phyloP scores from a whole-genome alignment of 2,797 vertebrate species.

The Perdix hodgsoniae region DNA sequence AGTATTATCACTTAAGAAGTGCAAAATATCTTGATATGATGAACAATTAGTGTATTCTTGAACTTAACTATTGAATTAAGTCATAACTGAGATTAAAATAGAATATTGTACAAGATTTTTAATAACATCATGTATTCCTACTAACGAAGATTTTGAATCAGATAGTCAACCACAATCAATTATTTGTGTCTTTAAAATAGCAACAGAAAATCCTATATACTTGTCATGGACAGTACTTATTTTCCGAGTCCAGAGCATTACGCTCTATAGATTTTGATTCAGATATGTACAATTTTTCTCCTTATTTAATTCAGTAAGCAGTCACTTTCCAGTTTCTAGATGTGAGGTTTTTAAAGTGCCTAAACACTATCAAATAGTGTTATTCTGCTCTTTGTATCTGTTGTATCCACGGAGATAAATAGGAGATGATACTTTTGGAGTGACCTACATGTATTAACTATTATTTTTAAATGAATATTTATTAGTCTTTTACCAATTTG shows the following conservation, averaged over 20 bases:
- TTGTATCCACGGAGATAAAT: neutral
- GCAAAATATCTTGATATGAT: neutral
- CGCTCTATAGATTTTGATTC: neutral
- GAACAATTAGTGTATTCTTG: neutral
- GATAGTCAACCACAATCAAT: neutral
- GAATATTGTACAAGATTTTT: neutral
- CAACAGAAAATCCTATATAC: rapidly evolving
- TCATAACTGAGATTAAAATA: neutral
- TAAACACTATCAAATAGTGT: neutral
- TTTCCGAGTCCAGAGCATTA: neutral
- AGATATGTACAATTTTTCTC: neutral
- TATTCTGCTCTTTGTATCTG: neutral
- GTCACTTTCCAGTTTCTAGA: neutral
- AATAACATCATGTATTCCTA: neutral
- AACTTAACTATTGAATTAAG: neutral
- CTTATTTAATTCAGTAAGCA: neutral
- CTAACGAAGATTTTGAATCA: neutral
- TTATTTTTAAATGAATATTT: neutral
- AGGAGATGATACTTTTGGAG: neutral
- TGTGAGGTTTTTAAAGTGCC: neutral
- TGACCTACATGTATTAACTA: neutral
- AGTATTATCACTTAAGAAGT: neutral
- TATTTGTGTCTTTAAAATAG: neutral
- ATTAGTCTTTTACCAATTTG: neutral
- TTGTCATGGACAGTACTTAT: neutral